A percentile compares a stretch with the other conserved stretches of the same genome.
Evolutionary conservation across 2,797 vertebrate genomes (phyloP).

Genomic region (Falco rusticolus): DNA sequence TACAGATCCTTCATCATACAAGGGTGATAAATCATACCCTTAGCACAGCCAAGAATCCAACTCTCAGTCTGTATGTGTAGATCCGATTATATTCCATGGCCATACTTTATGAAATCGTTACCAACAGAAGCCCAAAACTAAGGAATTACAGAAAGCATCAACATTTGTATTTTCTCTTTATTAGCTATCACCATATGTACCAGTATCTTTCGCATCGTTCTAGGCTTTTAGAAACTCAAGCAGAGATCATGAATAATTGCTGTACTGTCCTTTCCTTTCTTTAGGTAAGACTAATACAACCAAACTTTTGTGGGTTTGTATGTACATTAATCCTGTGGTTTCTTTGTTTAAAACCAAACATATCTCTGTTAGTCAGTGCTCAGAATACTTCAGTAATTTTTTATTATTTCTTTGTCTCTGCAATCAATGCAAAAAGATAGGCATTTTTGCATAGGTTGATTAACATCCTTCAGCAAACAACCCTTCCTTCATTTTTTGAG

Average conservation of each 20-base stretch:
- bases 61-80: background rate
- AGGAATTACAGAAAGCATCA: background rate
- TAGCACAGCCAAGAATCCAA: background rate
- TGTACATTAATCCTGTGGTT: background rate
- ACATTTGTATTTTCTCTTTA: background rate
- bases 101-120: background rate
- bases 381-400: background rate
- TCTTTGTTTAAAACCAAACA: background rate
- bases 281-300: background rate
- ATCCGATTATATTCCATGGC: background rate
- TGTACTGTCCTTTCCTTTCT: background rate
- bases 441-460: background rate
- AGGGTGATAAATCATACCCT: background rate
- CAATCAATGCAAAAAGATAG: background rate
- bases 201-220: background rate
- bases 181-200: background rate
- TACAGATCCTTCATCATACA: background rate
- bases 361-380: background rate
- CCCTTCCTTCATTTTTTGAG: background rate
- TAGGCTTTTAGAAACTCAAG: background rate
- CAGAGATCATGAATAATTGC: background rate
- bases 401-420: background rate
- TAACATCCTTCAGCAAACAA: background rate
- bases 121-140: background rate
- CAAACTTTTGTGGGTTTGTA: background rate